Base-by-base conservation (phyloP, 2,888 invertebrate species). In the Flabesymbios commensalis region DNA sequence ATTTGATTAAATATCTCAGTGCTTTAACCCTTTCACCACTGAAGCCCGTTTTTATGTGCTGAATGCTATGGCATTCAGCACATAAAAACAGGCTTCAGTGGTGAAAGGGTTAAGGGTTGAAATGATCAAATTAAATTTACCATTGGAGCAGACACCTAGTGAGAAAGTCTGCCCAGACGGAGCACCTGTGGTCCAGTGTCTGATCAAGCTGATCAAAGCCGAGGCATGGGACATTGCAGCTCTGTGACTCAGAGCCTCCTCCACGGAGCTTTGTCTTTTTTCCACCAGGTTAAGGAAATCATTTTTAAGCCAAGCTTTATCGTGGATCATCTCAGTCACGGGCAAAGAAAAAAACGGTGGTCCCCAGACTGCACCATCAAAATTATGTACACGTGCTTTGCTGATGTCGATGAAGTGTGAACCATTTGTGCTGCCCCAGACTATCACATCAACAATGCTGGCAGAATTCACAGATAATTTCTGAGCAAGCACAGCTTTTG, bases 291-390 rank as follows among this genome's bases (percentile, higher is more conserved):
- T 74, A 4, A 67, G 61, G 54, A 73, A 78, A 19, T 81, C 79
- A 39, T 65, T 68, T 14, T 72, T 72, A 36, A 80, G 57, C 82
- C 82, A 82, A 41, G 74, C 74, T 42, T 73, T 72, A 62, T 82
- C 79, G 59, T 77, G 75, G 17, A 78, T 67, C 75, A 78, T 75
- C 58, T 78, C 77, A 39, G 65, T 60, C 10, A 73, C 75, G 3
- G 78, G 70, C 19, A 77, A 66, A 3, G 80, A 78, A 68, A 74
- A 81, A 31, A 72, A 74, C 0, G 75, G 73, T 19, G 81, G 81
- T 10, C 81, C 81, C 70, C 75, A 73, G 47, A 82, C 74, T 1
- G 81, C 77, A 1, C 81, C 80, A 60, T 80, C 79, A 58, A 77
- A 78, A 17, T 71, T 66, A 63, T 78, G 77, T 10, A 81, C 79